Percentiles rank a stretch among this genome's conserved stretches.
Conservation (phyloP, 2,888 invertebrate genomes). For the Xanthorhoe designata region DNA sequence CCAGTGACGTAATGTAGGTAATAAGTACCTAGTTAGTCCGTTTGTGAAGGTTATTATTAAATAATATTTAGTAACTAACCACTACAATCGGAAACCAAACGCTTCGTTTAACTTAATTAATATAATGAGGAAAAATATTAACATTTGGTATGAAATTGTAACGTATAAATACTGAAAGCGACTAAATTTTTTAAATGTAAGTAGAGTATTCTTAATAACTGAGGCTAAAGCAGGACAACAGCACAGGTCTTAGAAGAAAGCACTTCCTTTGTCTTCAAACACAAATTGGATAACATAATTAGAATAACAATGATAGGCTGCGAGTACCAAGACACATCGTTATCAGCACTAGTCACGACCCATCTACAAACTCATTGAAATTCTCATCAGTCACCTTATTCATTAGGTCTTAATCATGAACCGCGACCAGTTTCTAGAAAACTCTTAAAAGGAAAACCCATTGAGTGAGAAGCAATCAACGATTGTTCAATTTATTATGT, state of each 20-base stretch:
- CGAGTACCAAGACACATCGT: constrained; percentile 45
- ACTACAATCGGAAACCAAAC: neutral
- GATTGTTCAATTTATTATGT: neutral
- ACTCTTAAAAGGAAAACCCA: neutral
- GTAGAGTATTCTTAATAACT: too few species aligned
- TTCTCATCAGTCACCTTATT: constrained; percentile 36
- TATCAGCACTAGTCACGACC: constrained; percentile 39
- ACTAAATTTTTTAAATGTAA: too few species aligned
- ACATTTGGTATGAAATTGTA: neutral
- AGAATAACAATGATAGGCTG: constrained; percentile 73
- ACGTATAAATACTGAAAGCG: neutral
- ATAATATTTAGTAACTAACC: neutral
- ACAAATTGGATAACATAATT: constrained; percentile 72
- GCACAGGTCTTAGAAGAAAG: constrained; percentile 65
- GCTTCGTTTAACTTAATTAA: neutral
- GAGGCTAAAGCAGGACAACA: constrained; percentile 37
- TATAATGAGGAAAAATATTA: constrained; percentile 22
- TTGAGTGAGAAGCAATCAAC: neutral
- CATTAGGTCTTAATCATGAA: constrained; percentile 12
- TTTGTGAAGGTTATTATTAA: too few species aligned
- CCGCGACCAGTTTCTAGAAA: constrained; percentile 7
- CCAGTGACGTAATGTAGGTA: too few species aligned
- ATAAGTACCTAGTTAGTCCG: too few species aligned
- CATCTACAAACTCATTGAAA: constrained; percentile 44
- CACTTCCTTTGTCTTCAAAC: constrained; percentile 75